Evolutionary conservation across 2,113 vertebrate genomes (phyloP).

Genomic region (Gopherus flavomarginatus): DNA sequence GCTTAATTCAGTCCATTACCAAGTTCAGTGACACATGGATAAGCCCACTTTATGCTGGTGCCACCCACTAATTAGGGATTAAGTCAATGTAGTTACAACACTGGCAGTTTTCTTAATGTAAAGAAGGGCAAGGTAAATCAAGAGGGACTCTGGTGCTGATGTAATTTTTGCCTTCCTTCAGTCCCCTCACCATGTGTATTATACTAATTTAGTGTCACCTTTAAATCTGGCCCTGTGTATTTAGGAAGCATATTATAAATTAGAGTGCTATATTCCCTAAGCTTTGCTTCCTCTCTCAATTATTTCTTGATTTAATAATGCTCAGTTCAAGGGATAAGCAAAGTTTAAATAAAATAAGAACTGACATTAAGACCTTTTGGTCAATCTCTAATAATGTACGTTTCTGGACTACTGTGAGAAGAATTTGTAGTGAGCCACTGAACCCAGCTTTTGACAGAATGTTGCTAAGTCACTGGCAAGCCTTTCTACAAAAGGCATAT

Average conservation of each 20-base stretch:
- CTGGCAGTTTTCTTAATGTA: neutral
- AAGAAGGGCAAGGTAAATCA: neutral
- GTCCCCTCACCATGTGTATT: neutral
- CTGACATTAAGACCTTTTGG: neutral
- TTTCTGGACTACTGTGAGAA: neutral
- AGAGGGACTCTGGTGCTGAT: neutral
- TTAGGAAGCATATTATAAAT: neutral
- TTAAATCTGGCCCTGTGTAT: neutral
- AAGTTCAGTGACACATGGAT: neutral
- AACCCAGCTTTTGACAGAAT: accelerated
- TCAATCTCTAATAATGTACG: neutral
- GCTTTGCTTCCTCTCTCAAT: neutral
- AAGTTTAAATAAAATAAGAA: neutral
- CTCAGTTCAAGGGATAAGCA: neutral
- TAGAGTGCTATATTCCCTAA: accelerated
- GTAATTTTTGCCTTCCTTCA: neutral
- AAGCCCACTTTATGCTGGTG: neutral
- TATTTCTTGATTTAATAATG: neutral
- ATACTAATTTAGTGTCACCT: neutral
- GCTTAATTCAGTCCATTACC: neutral
- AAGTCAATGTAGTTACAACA: neutral
- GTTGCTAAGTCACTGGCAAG: neutral
- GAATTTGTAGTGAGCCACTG: neutral
- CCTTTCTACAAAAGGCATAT: neutral
- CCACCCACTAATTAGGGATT: neutral